Evolutionary conservation across 2,797 vertebrate species (phyloP), one percentile per base, ranked within the genome.

Genomic region (Myiothlypis chrysogaster): DNA sequence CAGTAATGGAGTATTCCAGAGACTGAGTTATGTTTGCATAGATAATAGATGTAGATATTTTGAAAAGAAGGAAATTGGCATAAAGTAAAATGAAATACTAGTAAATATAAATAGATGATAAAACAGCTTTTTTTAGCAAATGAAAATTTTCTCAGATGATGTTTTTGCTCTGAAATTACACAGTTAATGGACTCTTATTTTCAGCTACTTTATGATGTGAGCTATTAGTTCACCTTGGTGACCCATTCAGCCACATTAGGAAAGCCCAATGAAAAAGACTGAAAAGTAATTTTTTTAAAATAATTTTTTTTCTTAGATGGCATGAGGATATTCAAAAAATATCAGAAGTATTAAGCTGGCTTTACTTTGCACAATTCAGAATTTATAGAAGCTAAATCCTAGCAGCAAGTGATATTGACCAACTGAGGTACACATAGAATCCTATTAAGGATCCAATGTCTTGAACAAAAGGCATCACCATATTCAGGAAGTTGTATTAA

Each of bases 351-450:
- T 79, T 83, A 80, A 85, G 13, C 83, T 85, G 19, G 6, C 41
- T 91, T 85, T 84, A 7, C 18, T 68, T 82, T 34, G 24, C 30
- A 50, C 12, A 25, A 9, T 65, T 89, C 21, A 30, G 35, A 34
- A 18, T 61, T 84, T 69, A 34, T 44, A 32, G 30, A 57, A 64
- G 49, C 23, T 75, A 56, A 84, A 71, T 9, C 12, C 23, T 56
- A 24, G 44, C 41, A 91, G 71, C 25, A 47, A 21, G 44, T 71
- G 37, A 71, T 84, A 41, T 47, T 63, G 55, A 44, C 47, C 39
- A 43, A 2, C 14, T 59, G 56, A 70, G 2, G 0, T 53, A 37
- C 1, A 0, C 7, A 10, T 32, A 71, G 49, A 41, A 63, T 14
- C 21, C n/a, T 66, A 1, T 46, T 59, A 46, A 66, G 78, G 35